Evolutionary conservation across 37 sponge, comb jelly and placozoan genomes (phyloP), one percentile per base, ranked within the genome.

Genomic region (Spongilla lacustris): DNA sequence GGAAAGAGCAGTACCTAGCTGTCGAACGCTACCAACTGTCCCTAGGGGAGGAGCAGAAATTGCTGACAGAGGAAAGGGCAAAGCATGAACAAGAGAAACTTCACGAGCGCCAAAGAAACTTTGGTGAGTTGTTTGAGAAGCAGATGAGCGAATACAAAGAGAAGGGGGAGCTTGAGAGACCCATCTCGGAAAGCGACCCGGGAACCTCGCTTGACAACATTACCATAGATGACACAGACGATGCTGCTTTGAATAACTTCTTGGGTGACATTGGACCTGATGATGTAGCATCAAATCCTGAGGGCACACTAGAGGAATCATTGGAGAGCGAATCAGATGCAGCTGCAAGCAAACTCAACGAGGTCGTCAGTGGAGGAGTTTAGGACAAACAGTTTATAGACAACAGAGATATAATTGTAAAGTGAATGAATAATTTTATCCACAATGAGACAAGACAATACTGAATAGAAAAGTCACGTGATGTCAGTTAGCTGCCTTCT

Each of bases 191-290:
- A 14, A 71, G 30, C 27, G 50, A 66, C 4, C 67, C 36, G 66
- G 73, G 25, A 0, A 31, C 68, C 19, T 48, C 85, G 22, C 69
- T 93, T 36, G 94, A 90, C 36, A 80, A 87, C 0, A 74, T 93
- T 12, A 68, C 87, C 27, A 87, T 93, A 77, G 94, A 90, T 0
- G 94, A 93, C 50, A 66, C 69, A 38, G 94, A 87, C 26, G 69
- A 74, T 9, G 79, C 81, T 33, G 73, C 83, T 19, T 82, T 93
- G 0, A 58, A 84, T n/a, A 88, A 90, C 30, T 93, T 93, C 68
- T 77, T 93, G 19, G 78, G 84, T 76, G 94, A 93, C 81, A 75
- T 89, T 26, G 72, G 33, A 21, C 34, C 22, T 2, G 89, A 70
- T 46, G 73, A 75, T 2, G 38, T 38, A 74, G 66, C 46, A 29